Evolutionary conservation across 2,797 vertebrate genomes (phyloP).

Genomic region (Eulemur mongoz): DNA sequence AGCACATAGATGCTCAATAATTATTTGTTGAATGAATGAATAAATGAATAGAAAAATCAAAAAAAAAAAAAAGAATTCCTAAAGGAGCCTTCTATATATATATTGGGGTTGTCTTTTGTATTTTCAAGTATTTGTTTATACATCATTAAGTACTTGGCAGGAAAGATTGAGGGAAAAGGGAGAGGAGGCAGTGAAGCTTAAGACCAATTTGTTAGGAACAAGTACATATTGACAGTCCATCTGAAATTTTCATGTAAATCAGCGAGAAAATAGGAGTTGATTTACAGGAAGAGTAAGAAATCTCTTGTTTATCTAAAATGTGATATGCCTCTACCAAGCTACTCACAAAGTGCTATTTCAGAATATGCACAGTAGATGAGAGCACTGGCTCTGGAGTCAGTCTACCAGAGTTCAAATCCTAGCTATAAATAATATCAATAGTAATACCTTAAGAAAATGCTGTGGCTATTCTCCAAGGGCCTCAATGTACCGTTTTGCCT

Average conservation of each 20-base stretch:
- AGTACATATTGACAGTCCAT: background rate
- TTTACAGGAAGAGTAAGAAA: constrained; percentile 30
- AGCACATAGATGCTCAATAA: no score
- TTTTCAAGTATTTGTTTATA: constrained; percentile 49
- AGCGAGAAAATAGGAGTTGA: constrained; percentile 37
- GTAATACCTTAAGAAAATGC: background rate
- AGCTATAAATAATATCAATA: constrained; percentile 2
- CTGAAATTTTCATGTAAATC: constrained; percentile 51
- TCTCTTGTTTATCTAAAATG: background rate
- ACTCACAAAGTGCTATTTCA: background rate
- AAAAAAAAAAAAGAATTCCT: no score
- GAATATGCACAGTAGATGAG: background rate
- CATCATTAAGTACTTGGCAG: constrained; percentile 37
- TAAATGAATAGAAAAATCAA: no score
- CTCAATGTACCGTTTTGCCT: background rate
- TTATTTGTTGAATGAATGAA: no score
- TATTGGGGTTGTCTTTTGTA: background rate
- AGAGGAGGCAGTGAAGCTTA: background rate
- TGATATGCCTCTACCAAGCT: background rate
- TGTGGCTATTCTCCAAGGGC: background rate
- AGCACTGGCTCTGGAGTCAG: background rate
- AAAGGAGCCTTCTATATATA: background rate
- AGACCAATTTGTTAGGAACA: constrained; percentile 38
- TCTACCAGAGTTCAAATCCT: background rate
- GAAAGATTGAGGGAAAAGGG: background rate